Conservation (phyloP, 2,797 vertebrate species). For the Leuciscus waleckii region DNA sequence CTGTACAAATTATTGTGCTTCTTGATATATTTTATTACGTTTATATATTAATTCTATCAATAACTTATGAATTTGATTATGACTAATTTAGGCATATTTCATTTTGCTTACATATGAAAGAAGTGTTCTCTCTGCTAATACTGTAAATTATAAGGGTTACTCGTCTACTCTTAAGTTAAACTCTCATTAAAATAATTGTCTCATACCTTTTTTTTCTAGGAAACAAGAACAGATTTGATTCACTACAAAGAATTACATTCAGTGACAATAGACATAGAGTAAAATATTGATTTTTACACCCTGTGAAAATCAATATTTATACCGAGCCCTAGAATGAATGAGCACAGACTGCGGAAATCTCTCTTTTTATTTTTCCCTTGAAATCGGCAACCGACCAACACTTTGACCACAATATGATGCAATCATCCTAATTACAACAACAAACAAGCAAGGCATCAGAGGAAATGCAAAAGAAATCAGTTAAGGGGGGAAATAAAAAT, state of each 20-base stretch:
- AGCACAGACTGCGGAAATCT: conserved; percentile 35
- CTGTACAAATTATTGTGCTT: not conserved
- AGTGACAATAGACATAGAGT: not conserved
- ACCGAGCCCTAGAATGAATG: not conserved
- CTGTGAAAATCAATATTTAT: not conserved
- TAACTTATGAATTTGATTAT: not conserved
- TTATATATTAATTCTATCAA: not conserved
- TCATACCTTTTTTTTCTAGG: not conserved
- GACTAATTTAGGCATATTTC: not conserved
- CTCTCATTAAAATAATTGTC: not conserved
- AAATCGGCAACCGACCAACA: conserved; percentile 73
- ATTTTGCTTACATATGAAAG: not conserved
- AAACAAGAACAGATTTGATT: not conserved
- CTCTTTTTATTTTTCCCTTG: conserved; percentile 72
- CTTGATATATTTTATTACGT: not conserved
- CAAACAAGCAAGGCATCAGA: conserved; percentile 66
- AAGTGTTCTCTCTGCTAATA: not conserved
- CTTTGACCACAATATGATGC: conserved; percentile 65
- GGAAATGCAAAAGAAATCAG: conserved; percentile 52
- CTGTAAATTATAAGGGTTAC: not conserved
- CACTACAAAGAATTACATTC: not conserved
- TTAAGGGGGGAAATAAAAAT: conserved; percentile 51
- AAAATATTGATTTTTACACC: not conserved
- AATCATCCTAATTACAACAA: conserved; percentile 67
- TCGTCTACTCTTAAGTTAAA: not conserved